Conservation (phyloP, 2,888 invertebrate genomes). For the Zygothrica quintamaculata region DNA sequence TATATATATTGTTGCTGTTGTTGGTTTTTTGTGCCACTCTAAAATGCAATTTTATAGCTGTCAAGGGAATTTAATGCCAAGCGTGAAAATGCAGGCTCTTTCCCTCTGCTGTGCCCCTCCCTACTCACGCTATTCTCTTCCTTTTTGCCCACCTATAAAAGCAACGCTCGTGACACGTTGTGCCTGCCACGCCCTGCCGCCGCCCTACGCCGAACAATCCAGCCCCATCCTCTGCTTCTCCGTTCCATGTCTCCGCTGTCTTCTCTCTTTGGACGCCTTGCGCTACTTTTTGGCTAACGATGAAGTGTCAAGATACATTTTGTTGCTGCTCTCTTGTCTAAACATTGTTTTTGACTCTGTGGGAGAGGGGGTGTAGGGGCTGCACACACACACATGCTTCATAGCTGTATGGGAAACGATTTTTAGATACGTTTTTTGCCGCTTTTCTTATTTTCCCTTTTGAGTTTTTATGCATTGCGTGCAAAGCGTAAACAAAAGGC, state of each 20-base stretch:
- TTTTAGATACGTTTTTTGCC: conserved; percentile 26
- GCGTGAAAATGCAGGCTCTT: conserved; percentile 69
- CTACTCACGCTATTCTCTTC: background rate
- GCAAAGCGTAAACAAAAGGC: conserved; percentile 75
- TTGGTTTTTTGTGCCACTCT: conserved; percentile 61
- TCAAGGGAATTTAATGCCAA: conserved; percentile 83
- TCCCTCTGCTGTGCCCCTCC: conserved; percentile 21
- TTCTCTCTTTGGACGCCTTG: conserved; percentile 67
- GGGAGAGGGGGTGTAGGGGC: background rate
- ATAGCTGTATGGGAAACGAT: conserved; percentile 49
- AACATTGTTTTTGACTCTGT: conserved; percentile 48
- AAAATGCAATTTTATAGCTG: conserved; percentile 84
- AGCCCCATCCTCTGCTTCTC: too few relatives aligned
- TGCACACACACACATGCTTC: conserved; percentile 37
- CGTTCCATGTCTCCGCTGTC: conserved; percentile 17
- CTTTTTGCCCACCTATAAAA: background rate
- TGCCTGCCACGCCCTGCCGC: conserved; percentile 62
- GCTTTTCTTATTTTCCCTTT: background rate
- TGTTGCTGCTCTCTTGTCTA: conserved; percentile 45
- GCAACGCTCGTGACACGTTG: conserved; percentile 66
- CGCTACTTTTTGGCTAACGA: conserved; percentile 79
- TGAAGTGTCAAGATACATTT: conserved; percentile 81
- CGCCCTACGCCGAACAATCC: too few relatives aligned
- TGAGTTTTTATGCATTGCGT: conserved; percentile 66
- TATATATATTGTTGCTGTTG: conserved; percentile 22